Evolutionary conservation across 2,888 invertebrate species (phyloP).

Genomic region (Nysson spinosus): DNA sequence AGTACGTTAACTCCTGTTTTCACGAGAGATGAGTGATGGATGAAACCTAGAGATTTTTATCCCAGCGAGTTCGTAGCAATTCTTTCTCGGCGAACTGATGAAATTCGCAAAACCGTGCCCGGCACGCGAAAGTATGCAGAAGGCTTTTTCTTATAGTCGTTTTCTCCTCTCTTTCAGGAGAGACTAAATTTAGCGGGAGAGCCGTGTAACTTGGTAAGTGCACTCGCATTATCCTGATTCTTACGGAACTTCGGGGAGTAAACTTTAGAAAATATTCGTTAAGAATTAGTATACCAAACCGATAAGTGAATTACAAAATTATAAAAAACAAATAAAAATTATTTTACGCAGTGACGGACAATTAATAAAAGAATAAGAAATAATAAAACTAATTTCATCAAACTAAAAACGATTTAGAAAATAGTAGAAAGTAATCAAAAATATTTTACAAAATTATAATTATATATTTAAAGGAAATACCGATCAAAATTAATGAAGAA

Average conservation of each 20-base stretch:
- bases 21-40: background rate
- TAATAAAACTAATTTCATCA: no score
- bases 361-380: no score
- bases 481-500: no score
- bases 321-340: no score
- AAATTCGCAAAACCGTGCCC: conserved; percentile 35
- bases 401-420: no score
- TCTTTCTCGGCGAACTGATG: conserved; percentile 33
- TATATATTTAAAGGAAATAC: no score
- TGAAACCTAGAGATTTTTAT: conserved; percentile 6
- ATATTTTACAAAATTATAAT: no score
- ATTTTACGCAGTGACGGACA: no score
- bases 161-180: conserved; percentile 41
- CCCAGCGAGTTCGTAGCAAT: conserved; percentile 1
- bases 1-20: background rate
- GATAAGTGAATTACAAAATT: no score
- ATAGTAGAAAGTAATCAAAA: no score
- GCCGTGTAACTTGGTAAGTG: conserved; percentile 47
- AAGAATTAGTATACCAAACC: conserved; percentile 44
- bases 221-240: conserved; percentile 47
- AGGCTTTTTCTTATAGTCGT: conserved; percentile 30
- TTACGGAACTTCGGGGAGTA: conserved; percentile 17
- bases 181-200: conserved; percentile 64
- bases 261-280: conserved; percentile 52
- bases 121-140: conserved; percentile 39